Evolutionary conservation across 2,113 vertebrate genomes (phyloP).

Genomic region (Edolisoma coerulescens): DNA sequence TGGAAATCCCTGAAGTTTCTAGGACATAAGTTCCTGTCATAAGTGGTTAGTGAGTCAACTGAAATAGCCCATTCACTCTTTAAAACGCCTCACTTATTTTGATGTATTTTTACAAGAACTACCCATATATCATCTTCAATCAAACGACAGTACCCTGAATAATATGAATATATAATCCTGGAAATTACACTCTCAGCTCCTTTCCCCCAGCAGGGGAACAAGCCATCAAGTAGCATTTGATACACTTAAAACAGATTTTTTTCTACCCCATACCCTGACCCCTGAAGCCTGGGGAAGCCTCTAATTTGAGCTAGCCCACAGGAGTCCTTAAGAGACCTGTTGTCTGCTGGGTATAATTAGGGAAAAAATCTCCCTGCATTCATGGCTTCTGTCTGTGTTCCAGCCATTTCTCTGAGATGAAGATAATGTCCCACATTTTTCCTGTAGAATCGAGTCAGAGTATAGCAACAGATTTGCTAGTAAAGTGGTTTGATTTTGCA

Average conservation of each 20-base stretch:
- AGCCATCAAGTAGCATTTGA: neutral
- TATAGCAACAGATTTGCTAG: neutral
- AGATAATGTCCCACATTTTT: neutral
- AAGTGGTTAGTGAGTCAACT: neutral
- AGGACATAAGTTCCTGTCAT: neutral
- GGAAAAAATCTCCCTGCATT: neutral
- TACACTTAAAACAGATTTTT: neutral
- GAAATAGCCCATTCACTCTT: neutral
- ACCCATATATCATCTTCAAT: neutral
- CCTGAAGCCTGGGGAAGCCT: neutral
- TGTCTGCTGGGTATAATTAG: neutral
- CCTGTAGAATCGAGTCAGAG: neutral
- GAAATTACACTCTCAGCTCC: neutral
- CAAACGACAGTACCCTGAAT: neutral
- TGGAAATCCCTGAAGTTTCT: neutral
- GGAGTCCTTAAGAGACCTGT: neutral
- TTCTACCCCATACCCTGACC: neutral
- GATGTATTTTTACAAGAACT: neutral
- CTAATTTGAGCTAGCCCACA: neutral
- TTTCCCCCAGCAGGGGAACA: neutral
- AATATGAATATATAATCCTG: neutral
- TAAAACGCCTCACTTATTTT: neutral
- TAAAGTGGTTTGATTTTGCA: neutral
- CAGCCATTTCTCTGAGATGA: neutral
- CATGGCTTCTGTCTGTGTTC: neutral